Evolutionary conservation across 2,113 vertebrate genomes (phyloP).

Genomic region (Anolis sagrei): DNA sequence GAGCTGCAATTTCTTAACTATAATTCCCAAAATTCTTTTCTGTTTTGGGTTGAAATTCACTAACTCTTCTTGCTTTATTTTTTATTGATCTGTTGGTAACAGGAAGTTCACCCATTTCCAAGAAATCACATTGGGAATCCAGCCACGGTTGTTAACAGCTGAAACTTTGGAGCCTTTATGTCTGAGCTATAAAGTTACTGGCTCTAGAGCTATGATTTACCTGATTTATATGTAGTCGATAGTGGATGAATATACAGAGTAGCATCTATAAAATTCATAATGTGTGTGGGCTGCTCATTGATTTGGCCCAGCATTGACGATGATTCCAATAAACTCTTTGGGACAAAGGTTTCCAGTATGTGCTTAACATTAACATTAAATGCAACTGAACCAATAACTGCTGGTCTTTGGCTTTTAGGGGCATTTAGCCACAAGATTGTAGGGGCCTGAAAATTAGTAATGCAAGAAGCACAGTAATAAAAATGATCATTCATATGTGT

Average conservation of each 20-base stretch:
- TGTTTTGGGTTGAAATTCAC: neutral
- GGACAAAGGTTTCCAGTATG: conserved; percentile 2
- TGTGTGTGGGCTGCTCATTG: neutral
- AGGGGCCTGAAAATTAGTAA: neutral
- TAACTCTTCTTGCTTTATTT: neutral
- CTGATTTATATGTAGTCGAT: conserved; percentile 3
- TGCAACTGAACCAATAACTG: neutral
- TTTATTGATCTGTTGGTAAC: neutral
- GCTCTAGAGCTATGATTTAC: neutral
- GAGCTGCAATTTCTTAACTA: neutral
- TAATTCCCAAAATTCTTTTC: neutral
- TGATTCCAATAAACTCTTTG: conserved; percentile 3
- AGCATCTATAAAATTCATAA: conserved; percentile 3
- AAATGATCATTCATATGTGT: neutral
- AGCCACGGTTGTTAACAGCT: neutral
- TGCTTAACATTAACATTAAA: neutral
- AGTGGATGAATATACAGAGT: neutral
- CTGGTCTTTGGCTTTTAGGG: neutral
- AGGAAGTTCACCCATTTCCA: neutral
- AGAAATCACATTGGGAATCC: neutral
- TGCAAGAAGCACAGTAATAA: neutral
- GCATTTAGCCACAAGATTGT: neutral
- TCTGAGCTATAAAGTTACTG: conserved; percentile 25
- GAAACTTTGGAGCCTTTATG: conserved; percentile 7
- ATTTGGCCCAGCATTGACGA: neutral